Evolutionary conservation across 2,113 vertebrate genomes (phyloP), one percentile per base, ranked within the genome.

Genomic region (Paedocypris sp.): DNA sequence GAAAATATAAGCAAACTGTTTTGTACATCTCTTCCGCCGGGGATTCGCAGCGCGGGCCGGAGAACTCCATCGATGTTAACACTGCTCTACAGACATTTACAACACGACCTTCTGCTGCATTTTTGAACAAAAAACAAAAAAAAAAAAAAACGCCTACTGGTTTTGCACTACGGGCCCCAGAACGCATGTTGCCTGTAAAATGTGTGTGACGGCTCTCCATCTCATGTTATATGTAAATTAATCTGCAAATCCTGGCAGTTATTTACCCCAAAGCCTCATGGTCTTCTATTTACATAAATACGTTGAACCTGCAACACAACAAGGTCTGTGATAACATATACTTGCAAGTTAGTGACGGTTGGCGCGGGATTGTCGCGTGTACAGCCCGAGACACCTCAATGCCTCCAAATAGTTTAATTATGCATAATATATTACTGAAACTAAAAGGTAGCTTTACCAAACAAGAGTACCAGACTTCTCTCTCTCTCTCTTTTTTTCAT

Each of bases 271-370:
- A 60, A 58, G 42, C 68, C 52, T 32, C 28, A 29, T 41, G 33
- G 66, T 69, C 77, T 73, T 84, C 86, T 98, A 97, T 98, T 92
- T 98, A 98, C 94, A 97, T 96, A 96, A 98, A 96, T 97, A 97
- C 88, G 93, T 98, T 98, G 94, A 97, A 96, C 93, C 94, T 96
- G 93, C 93, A 98, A 98, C 93, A 97, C 95, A 91, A 97, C 93
- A 94, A 91, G 91, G 91, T 94, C 90, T 94, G 94, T 93, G 84
- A 90, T 42, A 93, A 96, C 91, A 93, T 91, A 93, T 89, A 92
- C 90, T 92, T 98, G 59, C 45, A 48, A 90, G 89, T 90, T 90
- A 91, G 88, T 90, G 90, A 89, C 89, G 93, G 86, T 90, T 91
- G 92, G 85, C 93, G 94, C 91, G 92, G 83, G 84, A 67, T 86